Evolutionary conservation across 2,888 invertebrate genomes (phyloP), one percentile per base, ranked within the genome.

Genomic region (Watsonalla cultraria): DNA sequence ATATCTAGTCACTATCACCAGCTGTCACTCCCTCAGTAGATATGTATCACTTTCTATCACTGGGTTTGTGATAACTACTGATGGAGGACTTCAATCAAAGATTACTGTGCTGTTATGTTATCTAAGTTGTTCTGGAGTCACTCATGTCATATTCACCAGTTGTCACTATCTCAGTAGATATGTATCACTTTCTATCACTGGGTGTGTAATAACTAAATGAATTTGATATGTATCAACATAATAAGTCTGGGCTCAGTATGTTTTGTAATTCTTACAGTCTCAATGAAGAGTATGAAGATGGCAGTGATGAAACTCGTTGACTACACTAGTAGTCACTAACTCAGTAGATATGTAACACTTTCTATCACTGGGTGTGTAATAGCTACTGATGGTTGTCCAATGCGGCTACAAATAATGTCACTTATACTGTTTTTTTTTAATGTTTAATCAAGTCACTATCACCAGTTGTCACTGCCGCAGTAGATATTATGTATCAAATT

Each of bases 11-110:
- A 24, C 24, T 51, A 14, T 34, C 14, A 42, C 24, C 37, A 51
- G 51, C 52, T 52, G 45, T 13, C 45, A 39, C 45, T 13, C 2
- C 7, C 45, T 14, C 54, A 60, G 54, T 52, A 54, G 57, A 58
- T 56, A 60, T 59, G 57, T 60, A 45, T 45, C 1, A 11, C 14
- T 51, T 53, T 58, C 51, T 61, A 60, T 62, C 60, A 62, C 59
- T 60, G 61, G 61, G 56, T 58, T 37, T 52, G 51, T 57, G 54
- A 57, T 54, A 51, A 51, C 51, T 24, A 5, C 9, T 46, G 46
- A 46, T 46, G 24, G 0, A 6, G 0, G 46, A 8, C 15, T 24
- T 53, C 51, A 47, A 51, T 48, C 15, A 45, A 11, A n/a, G 45
- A 33, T 37, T 42, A 45, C 45, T 35, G 45, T 42, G 34, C 13